Base-by-base conservation (phyloP, 2,113 vertebrate genomes). In the Hymenochirus boettgeri region DNA sequence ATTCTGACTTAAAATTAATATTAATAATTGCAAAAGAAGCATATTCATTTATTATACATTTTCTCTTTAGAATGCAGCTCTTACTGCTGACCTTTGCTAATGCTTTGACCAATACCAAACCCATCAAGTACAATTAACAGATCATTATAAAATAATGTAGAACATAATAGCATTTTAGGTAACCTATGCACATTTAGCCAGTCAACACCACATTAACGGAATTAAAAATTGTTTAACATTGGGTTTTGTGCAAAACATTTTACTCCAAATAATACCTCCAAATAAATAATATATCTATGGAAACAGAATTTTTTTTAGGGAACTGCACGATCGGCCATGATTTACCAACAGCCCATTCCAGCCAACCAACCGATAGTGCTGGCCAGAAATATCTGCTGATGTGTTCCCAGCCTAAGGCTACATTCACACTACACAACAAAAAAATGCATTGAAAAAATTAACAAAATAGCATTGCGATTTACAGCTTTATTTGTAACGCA, bases 131-230 rank as follows among this genome's bases (percentile, higher is more conserved):
- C 10, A 45, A 63, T 63, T 63, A 63, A 22, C n/a, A 47, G 31
- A 27, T 47, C 52, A 56, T 47, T 39, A 63, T 37, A 46, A 57
- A 46, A 29, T 55, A 45, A 21, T 31, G 62, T 15, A 57, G 15
- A 33, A 31, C 18, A n/a, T 8, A 19, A 15, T 53, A 55, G 62
- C 55, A 6, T 42, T 17, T 42, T 1, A 17, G 7, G 17, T 15
- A 42, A 46, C 13, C 39, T 65, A n/a, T 65, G 2, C 9, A 22
- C 7, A 64, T n/a, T 55, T 64, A n/a, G 39, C 50, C 12, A 64
- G 52, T 64, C 35, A 55, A 25, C 35, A 45, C 12, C 12, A 24
- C 50, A 56, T 23, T 45, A 52, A 31, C n/a, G 18, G 24, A 31
- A 31, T 46, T 46, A 45, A 31, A 46, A 46, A 10, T 29, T 56